Evolutionary conservation across 2,888 invertebrate genomes (phyloP).

Genomic region (Thymelicus acteon): DNA sequence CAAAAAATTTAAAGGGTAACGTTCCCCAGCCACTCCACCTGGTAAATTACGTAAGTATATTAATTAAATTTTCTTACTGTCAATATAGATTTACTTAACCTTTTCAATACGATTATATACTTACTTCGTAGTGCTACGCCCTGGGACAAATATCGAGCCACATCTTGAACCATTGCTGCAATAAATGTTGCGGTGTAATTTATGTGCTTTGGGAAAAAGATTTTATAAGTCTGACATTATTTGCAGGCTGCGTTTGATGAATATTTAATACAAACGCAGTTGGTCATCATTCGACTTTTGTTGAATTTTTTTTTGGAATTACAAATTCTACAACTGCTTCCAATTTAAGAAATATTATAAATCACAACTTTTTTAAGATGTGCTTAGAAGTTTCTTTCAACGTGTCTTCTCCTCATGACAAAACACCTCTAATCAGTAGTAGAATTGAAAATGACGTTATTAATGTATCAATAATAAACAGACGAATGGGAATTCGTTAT

Average conservation of each 20-base stretch:
- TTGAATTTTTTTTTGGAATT: too few relatives aligned
- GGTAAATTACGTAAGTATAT: slow-evolving; percentile 12
- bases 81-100: slow-evolving; percentile 3
- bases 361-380: too few relatives aligned
- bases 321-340: too few relatives aligned
- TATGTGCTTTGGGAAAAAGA: not conserved
- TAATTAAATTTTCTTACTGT: not conserved
- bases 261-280: too few relatives aligned
- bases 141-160: slow-evolving; percentile 62
- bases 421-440: too few relatives aligned
- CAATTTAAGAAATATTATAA: too few relatives aligned
- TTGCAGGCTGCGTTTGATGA: too few relatives aligned
- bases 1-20: slow-evolving; percentile 60
- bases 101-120: slow-evolving; percentile 36
- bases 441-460: too few relatives aligned
- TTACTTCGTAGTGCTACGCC: slow-evolving; percentile 65
- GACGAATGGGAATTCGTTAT: not conserved
- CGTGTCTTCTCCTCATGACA: too few relatives aligned
- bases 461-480: not conserved
- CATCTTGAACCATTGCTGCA: slow-evolving; percentile 62
- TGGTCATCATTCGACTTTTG: too few relatives aligned
- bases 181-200: slow-evolving; percentile 27
- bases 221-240: too few relatives aligned
- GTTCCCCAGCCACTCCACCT: slow-evolving; percentile 67
- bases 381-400: too few relatives aligned